Evolutionary conservation across 1,140 invertebrate species (phyloP), one percentile per base, ranked within the genome.

Genomic region (Drosophila quadrilineata): DNA sequence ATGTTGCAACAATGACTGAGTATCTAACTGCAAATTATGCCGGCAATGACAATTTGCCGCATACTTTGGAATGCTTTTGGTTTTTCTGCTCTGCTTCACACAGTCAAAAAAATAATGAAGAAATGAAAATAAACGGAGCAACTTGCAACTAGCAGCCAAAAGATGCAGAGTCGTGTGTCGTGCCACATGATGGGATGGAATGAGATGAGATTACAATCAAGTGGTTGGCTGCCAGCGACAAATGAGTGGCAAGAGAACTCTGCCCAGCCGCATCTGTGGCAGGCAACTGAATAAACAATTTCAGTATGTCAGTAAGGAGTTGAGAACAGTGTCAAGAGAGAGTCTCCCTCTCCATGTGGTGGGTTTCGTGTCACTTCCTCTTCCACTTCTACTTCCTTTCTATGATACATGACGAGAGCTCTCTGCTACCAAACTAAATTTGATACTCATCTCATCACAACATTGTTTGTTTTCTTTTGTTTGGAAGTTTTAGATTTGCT

Each of bases 141-240:
- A 52, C 53, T 59, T 46, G 24, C 46, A 56, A 45, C 66, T 43
- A n/a, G 43, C 35, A 35, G n/a, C 43, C 36, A n/a, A 22, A 26
- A 60, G 57, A 67, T 48, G 53, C 38, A 67, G n/a, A n/a, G 46
- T 54, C 45, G 64, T 52, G 33, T 40, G 33, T 53, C 22, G 46
- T 38, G 46, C 46, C 33, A 48, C 29, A 57, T 36, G 53, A 45
- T 12, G 29, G n/a, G n/a, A n/a, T n/a, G n/a, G n/a, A 29, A 63
- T 68, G 64, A 84, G 84, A 80, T 84, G 64, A 82, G 76, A 82
- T 82, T 82, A 71, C 68, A 84, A 82, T 82, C 76, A 84, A 49
- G 54, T 67, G 57, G 57, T 22, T 10, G 57, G 57, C 14, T 10
- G 26, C 54, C 65, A 56, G 73, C 69, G 76, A 82, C 77, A 82